Evolutionary conservation across 2,797 vertebrate genomes (phyloP).

Genomic region (Rhynchonycteris naso): DNA sequence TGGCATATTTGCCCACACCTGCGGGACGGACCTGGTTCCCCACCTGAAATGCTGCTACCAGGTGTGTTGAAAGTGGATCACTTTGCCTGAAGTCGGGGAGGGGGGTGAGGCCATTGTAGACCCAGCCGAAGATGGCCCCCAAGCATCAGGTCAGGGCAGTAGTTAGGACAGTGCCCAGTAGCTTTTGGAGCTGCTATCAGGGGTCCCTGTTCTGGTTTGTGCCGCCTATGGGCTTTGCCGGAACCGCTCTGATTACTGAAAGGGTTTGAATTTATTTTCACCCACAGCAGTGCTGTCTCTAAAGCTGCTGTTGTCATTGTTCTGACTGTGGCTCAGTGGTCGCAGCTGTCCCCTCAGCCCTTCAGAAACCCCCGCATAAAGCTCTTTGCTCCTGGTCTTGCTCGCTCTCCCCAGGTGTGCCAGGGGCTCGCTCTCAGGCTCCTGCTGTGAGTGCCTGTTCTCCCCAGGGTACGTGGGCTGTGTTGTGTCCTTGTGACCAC

Average conservation of each 20-base stretch:
- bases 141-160: fast-evolving
- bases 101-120: fast-evolving
- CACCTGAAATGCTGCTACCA: fast-evolving
- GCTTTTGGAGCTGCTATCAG: fast-evolving
- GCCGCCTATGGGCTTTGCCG: not conserved
- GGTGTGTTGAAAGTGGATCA: not conserved
- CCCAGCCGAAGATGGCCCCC: fast-evolving
- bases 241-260: not conserved
- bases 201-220: not conserved
- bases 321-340: not conserved
- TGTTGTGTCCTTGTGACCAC: not conserved
- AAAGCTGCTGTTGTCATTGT: not conserved
- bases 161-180: not conserved
- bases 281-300: not conserved
- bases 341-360: not conserved
- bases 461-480: not conserved
- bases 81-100: too few relatives aligned
- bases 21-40: not conserved
- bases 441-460: not conserved
- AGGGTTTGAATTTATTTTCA: not conserved
- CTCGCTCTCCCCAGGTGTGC: not conserved
- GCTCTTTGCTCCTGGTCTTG: not conserved
- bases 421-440: not conserved
- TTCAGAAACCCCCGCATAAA: not conserved
- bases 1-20: not conserved